Conservation (phyloP, 2,888 invertebrate species). For the Pyrochroa serraticornis region DNA sequence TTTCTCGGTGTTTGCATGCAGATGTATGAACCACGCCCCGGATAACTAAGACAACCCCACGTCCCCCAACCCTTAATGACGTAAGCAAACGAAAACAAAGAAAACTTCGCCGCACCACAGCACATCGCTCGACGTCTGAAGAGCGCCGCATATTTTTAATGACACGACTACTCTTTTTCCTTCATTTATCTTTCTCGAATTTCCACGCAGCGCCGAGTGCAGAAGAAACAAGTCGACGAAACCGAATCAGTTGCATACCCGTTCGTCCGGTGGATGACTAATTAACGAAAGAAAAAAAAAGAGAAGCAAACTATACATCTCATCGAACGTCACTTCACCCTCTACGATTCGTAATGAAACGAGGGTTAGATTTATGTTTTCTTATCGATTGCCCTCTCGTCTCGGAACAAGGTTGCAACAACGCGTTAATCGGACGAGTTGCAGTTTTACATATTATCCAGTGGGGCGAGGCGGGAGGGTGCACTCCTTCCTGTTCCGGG, state of each 20-base stretch:
- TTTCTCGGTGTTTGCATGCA: slow-evolving; percentile 30
- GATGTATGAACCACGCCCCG: slow-evolving; percentile 42
- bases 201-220: background rate
- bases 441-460: slow-evolving; percentile 35
- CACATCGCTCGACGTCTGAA: slow-evolving; percentile 27
- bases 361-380: no score
- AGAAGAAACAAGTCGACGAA: background rate
- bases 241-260: background rate
- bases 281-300: background rate
- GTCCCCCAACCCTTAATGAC: slow-evolving; percentile 60
- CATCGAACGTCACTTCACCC: background rate
- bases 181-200: slow-evolving; percentile 19
- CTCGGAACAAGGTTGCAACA: slow-evolving; percentile 1
- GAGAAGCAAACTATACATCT: background rate
- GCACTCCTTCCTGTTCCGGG: slow-evolving; percentile 51
- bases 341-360: no score
- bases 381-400: background rate
- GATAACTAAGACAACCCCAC: slow-evolving; percentile 36
- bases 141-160: slow-evolving; percentile 41
- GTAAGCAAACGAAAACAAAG: slow-evolving; percentile 64
- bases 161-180: slow-evolving; percentile 30
- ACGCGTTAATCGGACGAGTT: slow-evolving; percentile 22
- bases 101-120: slow-evolving; percentile 50
- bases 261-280: background rate
- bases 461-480: slow-evolving; percentile 21